Conservation (phyloP, 2,113 vertebrate species). For the Rutilus rutilus region DNA sequence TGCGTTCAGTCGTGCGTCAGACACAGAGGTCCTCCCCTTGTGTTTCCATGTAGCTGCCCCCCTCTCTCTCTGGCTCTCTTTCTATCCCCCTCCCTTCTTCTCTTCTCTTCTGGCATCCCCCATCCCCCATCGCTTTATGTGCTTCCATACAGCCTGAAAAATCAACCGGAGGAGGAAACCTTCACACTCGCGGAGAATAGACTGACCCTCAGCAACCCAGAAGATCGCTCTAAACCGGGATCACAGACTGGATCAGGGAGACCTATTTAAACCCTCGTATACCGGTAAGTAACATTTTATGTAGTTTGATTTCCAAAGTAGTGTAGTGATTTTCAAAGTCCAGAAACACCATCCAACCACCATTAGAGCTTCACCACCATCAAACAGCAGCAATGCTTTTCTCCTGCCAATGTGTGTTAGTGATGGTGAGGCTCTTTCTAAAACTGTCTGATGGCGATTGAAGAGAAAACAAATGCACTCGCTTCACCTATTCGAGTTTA, state of each 20-base stretch:
- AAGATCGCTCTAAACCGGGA: conserved; percentile 24
- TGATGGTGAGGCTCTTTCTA: background rate
- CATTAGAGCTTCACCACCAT: conserved; percentile 26
- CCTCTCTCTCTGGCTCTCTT: conserved; percentile 17
- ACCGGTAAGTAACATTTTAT: conserved; percentile 16
- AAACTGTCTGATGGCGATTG: background rate
- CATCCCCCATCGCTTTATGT: conserved; percentile 54
- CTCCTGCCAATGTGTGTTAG: conserved; percentile 6
- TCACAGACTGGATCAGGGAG: conserved; percentile 13
- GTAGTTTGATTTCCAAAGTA: background rate
- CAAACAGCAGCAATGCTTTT: conserved; percentile 23
- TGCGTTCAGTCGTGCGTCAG: conserved; percentile 50
- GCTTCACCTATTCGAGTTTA: background rate
- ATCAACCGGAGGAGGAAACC: conserved; percentile 57
- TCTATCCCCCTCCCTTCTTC: conserved; percentile 36
- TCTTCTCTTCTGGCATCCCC: conserved; percentile 49
- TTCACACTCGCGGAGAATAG: conserved; percentile 51
- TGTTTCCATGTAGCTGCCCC: conserved; percentile 42
- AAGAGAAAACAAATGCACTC: background rate
- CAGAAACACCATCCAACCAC: conserved; percentile 33
- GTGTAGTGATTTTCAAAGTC: background rate
- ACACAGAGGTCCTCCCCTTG: conserved; percentile 51
- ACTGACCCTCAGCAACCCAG: conserved; percentile 20
- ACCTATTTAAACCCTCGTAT: background rate
- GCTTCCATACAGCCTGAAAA: conserved; percentile 54